Percentiles rank a stretch among this genome's conserved stretches.
Conservation (phyloP, 1,140 invertebrate genomes). For the Teleogryllus occipitalis region DNA sequence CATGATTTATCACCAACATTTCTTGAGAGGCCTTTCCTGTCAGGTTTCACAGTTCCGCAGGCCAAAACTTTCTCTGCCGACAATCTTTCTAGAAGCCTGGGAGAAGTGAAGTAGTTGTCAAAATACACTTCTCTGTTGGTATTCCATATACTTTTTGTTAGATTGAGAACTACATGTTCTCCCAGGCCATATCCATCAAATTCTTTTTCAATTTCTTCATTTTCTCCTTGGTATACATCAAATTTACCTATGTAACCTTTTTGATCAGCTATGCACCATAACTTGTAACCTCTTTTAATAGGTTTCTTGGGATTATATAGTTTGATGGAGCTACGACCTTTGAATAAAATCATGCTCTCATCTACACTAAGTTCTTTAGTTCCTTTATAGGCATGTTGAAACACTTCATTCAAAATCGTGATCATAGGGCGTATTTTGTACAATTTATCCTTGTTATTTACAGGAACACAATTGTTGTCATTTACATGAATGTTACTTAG, state of each 20-base stretch:
- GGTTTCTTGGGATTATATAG: conserved; percentile 21
- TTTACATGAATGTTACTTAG: conserved; percentile 21
- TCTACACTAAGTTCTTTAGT: conserved; percentile 21
- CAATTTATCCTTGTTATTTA: conserved; percentile 22
- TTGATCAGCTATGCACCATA: conserved; percentile 22
- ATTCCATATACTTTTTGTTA: conserved; percentile 21
- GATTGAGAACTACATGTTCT: conserved; percentile 19
- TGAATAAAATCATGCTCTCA: conserved; percentile 24
- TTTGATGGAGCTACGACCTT: conserved; percentile 22
- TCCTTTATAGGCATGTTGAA: conserved; percentile 18
- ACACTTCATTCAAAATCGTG: conserved; percentile 18
- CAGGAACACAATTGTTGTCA: conserved; percentile 18
- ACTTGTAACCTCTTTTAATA: conserved; percentile 25
- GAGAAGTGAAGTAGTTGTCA: conserved; percentile 22
- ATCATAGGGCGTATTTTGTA: conserved; percentile 22
- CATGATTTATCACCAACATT: too few relatives aligned
- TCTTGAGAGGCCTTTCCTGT: not conserved
- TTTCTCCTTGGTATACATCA: conserved; percentile 24
- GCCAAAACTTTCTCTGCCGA: conserved; percentile 14
- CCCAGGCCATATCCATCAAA: conserved; percentile 12
- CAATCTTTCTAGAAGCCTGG: conserved; percentile 21
- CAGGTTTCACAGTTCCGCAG: conserved; percentile 17
- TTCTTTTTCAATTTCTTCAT: conserved; percentile 19
- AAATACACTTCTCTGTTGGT: conserved; percentile 14
- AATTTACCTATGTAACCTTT: conserved; percentile 23